These are phyloP conservation scores for Semnornis frantzii DNA, from an alignment of 2,113 vertebrate species.

Conservation along the genomic window DNA sequence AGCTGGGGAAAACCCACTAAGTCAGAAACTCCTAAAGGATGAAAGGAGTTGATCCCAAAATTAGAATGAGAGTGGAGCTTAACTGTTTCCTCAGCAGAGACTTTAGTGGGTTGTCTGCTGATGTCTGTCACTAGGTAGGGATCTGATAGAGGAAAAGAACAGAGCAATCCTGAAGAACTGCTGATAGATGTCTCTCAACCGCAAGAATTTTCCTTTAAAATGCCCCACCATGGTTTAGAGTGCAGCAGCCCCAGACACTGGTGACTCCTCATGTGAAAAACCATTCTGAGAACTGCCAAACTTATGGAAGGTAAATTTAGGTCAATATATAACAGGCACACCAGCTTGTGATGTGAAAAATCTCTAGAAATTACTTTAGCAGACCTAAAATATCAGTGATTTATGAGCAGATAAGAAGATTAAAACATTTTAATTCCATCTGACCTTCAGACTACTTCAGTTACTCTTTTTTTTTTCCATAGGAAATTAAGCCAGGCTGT, in stretches of 20 bases:
- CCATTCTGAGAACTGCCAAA: neutral
- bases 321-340: slow-evolving; percentile 2
- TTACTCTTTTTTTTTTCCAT: neutral
- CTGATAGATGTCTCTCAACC: neutral
- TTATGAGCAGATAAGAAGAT: slow-evolving; percentile 62
- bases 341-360: slow-evolving; percentile 42
- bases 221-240: neutral
- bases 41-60: neutral
- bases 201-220: neutral
- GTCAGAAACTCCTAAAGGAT: neutral
- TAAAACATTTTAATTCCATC: slow-evolving; percentile 50
- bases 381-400: slow-evolving; percentile 28
- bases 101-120: neutral
- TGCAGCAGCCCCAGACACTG: neutral
- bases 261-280: neutral
- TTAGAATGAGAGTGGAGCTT: neutral
- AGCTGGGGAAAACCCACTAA: neutral
- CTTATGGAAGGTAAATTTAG: slow-evolving; percentile 1
- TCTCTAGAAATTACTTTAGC: neutral
- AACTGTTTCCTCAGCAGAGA: neutral
- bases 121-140: fast-evolving
- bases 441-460: slow-evolving; percentile 41
- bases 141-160: neutral
- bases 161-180: neutral
- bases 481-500: neutral